Evolutionary conservation across 2,888 invertebrate species (phyloP).

Genomic region (Drosophila macrothrix): DNA sequence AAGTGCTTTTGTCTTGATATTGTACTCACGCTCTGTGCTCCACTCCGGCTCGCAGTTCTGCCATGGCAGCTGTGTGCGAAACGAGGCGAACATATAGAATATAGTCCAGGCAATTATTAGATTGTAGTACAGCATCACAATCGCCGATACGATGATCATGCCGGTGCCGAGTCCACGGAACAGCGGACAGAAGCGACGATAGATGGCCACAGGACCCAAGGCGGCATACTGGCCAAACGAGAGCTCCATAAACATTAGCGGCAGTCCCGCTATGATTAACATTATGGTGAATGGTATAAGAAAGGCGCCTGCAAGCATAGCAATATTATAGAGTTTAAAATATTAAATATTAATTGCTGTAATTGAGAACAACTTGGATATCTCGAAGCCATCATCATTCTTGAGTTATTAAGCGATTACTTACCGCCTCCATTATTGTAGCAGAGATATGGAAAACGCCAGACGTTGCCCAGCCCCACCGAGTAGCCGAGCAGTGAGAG

Average conservation of each 20-base stretch:
- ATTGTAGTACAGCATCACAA: slow-evolving; percentile 92
- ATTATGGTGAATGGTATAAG: slow-evolving; percentile 93
- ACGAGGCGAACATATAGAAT: slow-evolving; percentile 90
- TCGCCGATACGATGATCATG: slow-evolving; percentile 91
- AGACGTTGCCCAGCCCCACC: slow-evolving; percentile 91
- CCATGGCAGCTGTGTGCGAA: slow-evolving; percentile 89
- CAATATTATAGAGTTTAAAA: background rate
- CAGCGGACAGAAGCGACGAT: slow-evolving; percentile 90
- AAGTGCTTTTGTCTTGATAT: background rate
- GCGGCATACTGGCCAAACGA: slow-evolving; percentile 94
- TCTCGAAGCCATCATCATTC: background rate
- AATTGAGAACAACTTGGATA: background rate
- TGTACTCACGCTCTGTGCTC: slow-evolving; percentile 88
- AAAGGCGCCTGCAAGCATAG: slow-evolving; percentile 88
- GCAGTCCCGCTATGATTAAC: slow-evolving; percentile 92
- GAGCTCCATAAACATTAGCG: slow-evolving; percentile 94
- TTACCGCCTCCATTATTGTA: slow-evolving; percentile 91
- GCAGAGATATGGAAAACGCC: slow-evolving; percentile 91
- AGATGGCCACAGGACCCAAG: slow-evolving; percentile 91
- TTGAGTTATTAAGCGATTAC: slow-evolving; percentile 37
- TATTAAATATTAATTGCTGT: background rate
- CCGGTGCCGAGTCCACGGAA: slow-evolving; percentile 91
- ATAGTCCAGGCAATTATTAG: slow-evolving; percentile 92
- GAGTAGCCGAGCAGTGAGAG: slow-evolving; percentile 90
- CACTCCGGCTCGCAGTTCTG: slow-evolving; percentile 89